Conservation (phyloP, 2,888 invertebrate species). For the Ormyrus nitidulus region DNA sequence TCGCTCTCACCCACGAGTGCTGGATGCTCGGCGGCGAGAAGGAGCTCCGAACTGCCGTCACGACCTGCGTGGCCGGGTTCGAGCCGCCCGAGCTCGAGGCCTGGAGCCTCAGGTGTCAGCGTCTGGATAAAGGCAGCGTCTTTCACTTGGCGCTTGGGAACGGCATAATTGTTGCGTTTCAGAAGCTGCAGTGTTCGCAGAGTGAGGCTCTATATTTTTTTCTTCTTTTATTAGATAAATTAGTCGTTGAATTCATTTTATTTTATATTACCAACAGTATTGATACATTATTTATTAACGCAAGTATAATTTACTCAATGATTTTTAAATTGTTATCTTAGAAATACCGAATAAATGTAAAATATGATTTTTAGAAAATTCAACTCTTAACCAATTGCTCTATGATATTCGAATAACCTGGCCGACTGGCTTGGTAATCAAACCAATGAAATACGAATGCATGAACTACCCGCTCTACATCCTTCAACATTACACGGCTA, state of each 20-base stretch:
- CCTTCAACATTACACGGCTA: slow-evolving; percentile 64
- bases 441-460: slow-evolving; percentile 60
- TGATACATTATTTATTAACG: too few relatives aligned
- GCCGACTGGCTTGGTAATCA: slow-evolving; percentile 66
- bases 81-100: slow-evolving; percentile 58
- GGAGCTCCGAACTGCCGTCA: slow-evolving; percentile 32
- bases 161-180: slow-evolving; percentile 66
- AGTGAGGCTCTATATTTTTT: too few relatives aligned
- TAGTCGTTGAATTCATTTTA: too few relatives aligned
- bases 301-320: neutral
- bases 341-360: too few relatives aligned
- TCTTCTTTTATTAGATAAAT: too few relatives aligned
- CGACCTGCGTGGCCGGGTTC: slow-evolving; percentile 60
- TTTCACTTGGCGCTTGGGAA: slow-evolving; percentile 66
- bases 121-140: slow-evolving; percentile 27
- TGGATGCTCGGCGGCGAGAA: slow-evolving; percentile 61
- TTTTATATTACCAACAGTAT: too few relatives aligned
- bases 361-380: neutral
- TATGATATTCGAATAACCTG: slow-evolving; percentile 57
- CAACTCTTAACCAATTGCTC: slow-evolving; percentile 4
- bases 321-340: neutral
- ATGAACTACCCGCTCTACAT: slow-evolving; percentile 66
- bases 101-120: slow-evolving; percentile 56
- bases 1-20: slow-evolving; percentile 62
- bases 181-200: neutral